phyloP scores from a whole-genome alignment of 2,797 vertebrate genomes.

The Peromyscus nudipes region DNA sequence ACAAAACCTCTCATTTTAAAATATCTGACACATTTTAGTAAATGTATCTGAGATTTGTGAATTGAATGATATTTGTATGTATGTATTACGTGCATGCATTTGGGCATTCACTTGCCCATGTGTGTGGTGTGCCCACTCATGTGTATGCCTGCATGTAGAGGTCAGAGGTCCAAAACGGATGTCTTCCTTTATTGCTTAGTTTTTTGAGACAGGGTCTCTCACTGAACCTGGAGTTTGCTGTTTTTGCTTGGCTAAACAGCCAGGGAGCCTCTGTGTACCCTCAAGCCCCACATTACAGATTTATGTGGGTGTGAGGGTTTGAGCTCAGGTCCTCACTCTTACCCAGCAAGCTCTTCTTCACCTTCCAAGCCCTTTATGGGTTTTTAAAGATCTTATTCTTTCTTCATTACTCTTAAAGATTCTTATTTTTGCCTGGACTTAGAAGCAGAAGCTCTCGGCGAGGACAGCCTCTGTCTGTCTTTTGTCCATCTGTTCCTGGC shows the following conservation, averaged over 20 bases:
- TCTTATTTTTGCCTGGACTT: not conserved
- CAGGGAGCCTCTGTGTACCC: not conserved
- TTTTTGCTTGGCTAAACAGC: not conserved
- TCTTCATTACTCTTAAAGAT: not conserved
- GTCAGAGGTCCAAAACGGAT: not conserved
- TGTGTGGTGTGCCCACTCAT: not conserved
- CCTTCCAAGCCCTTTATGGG: not conserved
- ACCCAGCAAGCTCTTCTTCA: not conserved
- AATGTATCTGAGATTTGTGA: not conserved
- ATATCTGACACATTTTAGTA: not conserved
- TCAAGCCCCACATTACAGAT: not conserved
- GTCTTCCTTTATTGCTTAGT: not conserved
- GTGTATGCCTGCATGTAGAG: too few species aligned
- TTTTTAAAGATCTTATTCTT: not conserved
- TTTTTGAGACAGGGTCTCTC: not conserved
- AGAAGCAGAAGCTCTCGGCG: not conserved
- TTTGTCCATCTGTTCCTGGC: not conserved
- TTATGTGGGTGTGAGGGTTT: not conserved
- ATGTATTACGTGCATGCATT: not conserved
- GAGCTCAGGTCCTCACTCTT: not conserved
- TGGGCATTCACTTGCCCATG: not conserved
- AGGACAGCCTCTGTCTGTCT: not conserved
- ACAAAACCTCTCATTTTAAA: not conserved
- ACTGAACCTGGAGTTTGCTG: not conserved
- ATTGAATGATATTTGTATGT: not conserved